These are phyloP conservation scores for Thamnophis elegans DNA, from an alignment of 2,797 vertebrate genomes.

Conservation along the genomic window DNA sequence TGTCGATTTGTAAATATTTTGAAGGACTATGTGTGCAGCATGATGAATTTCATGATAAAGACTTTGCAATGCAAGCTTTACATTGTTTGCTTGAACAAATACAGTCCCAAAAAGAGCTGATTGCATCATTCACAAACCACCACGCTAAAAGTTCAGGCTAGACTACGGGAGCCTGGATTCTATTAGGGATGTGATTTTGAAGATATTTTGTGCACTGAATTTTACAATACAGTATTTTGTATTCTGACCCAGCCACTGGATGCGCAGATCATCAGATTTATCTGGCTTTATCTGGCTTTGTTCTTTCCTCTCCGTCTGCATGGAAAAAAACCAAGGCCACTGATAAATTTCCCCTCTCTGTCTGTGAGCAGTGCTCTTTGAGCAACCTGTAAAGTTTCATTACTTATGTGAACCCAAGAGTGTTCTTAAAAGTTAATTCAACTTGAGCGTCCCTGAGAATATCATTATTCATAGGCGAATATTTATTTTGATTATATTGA, in stretches of 20 bases:
- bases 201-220: not conserved
- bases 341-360: not conserved
- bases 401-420: slow-evolving; percentile 6
- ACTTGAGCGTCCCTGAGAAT: slow-evolving; percentile 18
- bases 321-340: not conserved
- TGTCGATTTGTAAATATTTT: not conserved
- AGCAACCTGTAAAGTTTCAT: slow-evolving; percentile 20
- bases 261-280: not conserved
- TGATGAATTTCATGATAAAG: not conserved
- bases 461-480: slow-evolving; percentile 35
- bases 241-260: not conserved
- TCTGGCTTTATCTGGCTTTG: not conserved
- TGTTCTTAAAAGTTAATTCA: slow-evolving; percentile 31
- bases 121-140: not conserved
- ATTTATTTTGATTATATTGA: slow-evolving; percentile 36
- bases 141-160: not conserved
- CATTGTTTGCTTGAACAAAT: not conserved
- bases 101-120: not conserved
- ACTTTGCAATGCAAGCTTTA: not conserved
- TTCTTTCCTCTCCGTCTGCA: not conserved
- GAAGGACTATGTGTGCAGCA: not conserved
- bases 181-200: not conserved
- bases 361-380: not conserved
- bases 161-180: not conserved
- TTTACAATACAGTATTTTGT: not conserved